phyloP scores from a whole-genome alignment of 2,113 vertebrate genomes.

The Equus przewalskii region DNA sequence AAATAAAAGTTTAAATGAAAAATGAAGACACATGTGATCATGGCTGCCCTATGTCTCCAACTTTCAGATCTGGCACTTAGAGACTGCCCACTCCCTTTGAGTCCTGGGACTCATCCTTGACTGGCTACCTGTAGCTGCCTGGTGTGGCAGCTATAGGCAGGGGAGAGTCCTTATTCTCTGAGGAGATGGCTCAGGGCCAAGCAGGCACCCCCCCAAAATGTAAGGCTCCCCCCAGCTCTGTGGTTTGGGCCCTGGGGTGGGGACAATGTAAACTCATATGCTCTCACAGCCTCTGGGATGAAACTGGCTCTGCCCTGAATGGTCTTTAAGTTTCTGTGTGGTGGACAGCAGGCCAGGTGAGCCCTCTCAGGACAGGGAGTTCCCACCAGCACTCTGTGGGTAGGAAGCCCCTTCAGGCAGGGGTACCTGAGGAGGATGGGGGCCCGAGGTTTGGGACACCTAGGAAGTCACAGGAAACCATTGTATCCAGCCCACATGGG shows the following conservation, averaged over 20 bases:
- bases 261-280: neutral
- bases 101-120: neutral
- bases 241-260: neutral
- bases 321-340: neutral
- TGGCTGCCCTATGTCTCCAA: neutral
- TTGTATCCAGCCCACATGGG: neutral
- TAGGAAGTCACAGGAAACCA: neutral
- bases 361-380: neutral
- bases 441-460: neutral
- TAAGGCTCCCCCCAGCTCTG: neutral
- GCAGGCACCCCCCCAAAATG: neutral
- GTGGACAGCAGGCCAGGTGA: neutral
- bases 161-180: neutral
- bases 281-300: neutral
- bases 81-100: neutral
- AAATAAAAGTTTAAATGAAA: conserved; percentile 37
- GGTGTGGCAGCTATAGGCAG: neutral
- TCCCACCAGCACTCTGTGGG: neutral
- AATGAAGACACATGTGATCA: neutral
- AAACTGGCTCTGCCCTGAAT: neutral
- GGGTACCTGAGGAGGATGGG: too few species aligned
- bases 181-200: neutral
- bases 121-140: neutral
- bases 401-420: neutral
- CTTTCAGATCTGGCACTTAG: neutral